Base-by-base conservation (phyloP, 2,888 invertebrate genomes). In the Xestia xanthographa region DNA sequence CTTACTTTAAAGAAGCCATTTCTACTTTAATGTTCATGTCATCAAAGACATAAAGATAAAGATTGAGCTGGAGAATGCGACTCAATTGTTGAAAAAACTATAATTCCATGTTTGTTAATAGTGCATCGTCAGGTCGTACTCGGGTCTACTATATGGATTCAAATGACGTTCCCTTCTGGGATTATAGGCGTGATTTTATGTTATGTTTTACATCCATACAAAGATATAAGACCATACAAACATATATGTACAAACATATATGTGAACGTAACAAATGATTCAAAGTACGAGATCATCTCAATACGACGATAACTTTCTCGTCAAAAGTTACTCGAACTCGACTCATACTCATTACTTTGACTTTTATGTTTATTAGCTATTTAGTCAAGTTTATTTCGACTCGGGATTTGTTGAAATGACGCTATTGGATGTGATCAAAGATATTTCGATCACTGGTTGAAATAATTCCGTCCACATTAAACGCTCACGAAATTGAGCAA, bases 361-460 rank as follows among this genome's bases (percentile, higher is more conserved):
- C 60, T 67, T 82, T 74, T 84, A 73, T 80, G 80, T 63, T 67
- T 84, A 69, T 81, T 63, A 50, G 38, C 26, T 84, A 66, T 62
- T 45, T 38, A 62, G 11, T 67, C 34, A 56, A 80, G 60, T 73
- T 69, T 72, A 43, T 38, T 62, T 72, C n/a, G 9, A 62, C 29
- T 38, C n/a, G 12, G 26, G 34, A 80, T 62, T 66, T 53, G 22
- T 73, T 80, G 14, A 8, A 72, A 79, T 60, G 12, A 34, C 20
- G 29, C n/a, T 71, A n/a, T 58, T 63, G 14, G 14, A 34, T 58
- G 12, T 60, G 53, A 29, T 26, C 14, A 26, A 56, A 29, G 58
- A 41, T 41, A 9, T 41, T 41, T 41, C 6, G 14, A 60, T 41
- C 22, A 20, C 17, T 20, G 29, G 8, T 20, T 58, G 1, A 29